A percentile compares a stretch with the other conserved stretches of the same genome.
Evolutionary conservation across 2,797 vertebrate genomes (phyloP).

Genomic region (Enteromius paludinosus): DNA sequence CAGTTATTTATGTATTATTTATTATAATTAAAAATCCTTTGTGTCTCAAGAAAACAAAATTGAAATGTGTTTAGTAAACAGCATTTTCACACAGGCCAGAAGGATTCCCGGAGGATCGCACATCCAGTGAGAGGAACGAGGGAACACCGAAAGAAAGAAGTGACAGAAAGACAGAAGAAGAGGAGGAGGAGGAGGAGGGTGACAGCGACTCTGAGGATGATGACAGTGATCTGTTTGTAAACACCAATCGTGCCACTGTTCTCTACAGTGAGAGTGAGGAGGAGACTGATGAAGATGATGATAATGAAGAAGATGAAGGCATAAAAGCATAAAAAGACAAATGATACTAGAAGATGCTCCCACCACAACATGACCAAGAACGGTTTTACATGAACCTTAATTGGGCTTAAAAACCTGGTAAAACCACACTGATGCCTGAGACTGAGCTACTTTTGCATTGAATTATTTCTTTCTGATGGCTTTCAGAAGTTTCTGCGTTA

Average conservation of each 20-base stretch:
- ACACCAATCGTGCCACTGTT: slow-evolving; percentile 86
- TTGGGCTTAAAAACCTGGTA: neutral
- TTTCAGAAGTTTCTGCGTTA: slow-evolving; percentile 8
- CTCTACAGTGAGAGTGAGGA: slow-evolving; percentile 84
- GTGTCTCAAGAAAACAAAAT: neutral
- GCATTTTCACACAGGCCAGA: slow-evolving; percentile 77
- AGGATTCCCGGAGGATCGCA: slow-evolving; percentile 70
- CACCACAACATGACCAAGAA: slow-evolving; percentile 25
- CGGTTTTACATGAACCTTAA: neutral
- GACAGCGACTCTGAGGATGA: slow-evolving; percentile 80
- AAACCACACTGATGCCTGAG: neutral
- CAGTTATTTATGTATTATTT: neutral
- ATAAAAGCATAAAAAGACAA: slow-evolving; percentile 50
- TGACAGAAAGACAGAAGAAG: slow-evolving; percentile 26
- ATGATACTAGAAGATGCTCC: slow-evolving; percentile 55
- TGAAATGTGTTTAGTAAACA: neutral
- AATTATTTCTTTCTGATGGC: neutral
- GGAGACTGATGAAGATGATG: slow-evolving; percentile 54
- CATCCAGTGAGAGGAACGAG: slow-evolving; percentile 53
- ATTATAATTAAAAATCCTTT: neutral
- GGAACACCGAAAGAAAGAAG: slow-evolving; percentile 50
- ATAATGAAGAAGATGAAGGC: slow-evolving; percentile 61
- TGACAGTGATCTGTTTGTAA: slow-evolving; percentile 89
- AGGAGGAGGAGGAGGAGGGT: slow-evolving; percentile 62
- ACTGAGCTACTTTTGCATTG: neutral